Conservation (phyloP, 2,113 vertebrate species). For the Phaethornis superciliosus region DNA sequence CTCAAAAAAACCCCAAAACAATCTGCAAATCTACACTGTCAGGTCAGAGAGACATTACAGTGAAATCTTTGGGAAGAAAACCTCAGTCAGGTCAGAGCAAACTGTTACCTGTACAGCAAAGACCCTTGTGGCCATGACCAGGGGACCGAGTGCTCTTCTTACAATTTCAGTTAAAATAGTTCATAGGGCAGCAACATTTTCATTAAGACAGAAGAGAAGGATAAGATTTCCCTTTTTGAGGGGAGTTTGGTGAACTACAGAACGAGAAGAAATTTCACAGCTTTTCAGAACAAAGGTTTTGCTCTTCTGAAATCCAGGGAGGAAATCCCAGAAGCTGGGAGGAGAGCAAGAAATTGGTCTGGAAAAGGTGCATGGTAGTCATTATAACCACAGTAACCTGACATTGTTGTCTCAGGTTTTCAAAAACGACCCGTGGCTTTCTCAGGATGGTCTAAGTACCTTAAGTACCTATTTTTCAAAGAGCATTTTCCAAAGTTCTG, state of each 20-base stretch:
- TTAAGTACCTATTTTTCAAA: not conserved
- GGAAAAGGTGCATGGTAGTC: not conserved
- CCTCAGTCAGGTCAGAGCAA: not conserved
- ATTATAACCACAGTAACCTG: not conserved
- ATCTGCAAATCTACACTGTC: not conserved
- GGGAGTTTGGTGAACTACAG: not conserved
- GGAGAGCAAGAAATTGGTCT: not conserved
- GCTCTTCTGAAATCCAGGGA: not conserved
- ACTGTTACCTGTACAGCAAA: not conserved
- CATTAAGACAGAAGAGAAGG: not conserved
- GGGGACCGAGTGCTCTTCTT: not conserved
- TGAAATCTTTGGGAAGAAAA: not conserved
- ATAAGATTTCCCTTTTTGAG: not conserved
- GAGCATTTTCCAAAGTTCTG: not conserved
- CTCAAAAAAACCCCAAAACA: not conserved
- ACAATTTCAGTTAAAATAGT: not conserved
- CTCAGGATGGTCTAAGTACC: not conserved
- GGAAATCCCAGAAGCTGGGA: not conserved
- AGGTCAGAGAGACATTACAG: not conserved
- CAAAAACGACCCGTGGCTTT: not conserved
- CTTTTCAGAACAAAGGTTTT: not conserved
- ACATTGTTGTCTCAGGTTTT: not conserved
- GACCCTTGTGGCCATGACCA: accelerated
- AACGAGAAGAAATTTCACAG: not conserved
- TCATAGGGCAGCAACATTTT: not conserved